Conservation (phyloP, 2,888 invertebrate species). For the Branchipolynoe longqiensis region DNA sequence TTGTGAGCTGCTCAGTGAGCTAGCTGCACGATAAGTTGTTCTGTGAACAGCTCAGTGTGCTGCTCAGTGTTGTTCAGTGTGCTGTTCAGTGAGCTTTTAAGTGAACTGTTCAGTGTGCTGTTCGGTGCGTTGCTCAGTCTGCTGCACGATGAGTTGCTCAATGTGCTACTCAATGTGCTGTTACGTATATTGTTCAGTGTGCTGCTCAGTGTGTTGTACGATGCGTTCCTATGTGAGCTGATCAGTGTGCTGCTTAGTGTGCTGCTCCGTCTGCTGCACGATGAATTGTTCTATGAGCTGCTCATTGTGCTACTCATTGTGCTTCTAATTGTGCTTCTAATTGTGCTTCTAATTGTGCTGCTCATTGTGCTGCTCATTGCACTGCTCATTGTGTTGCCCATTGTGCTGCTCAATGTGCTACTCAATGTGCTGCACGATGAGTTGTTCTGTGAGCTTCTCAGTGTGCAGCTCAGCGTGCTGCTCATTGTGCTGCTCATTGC, state of each 20-base stretch:
- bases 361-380: too few species aligned
- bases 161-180: not conserved
- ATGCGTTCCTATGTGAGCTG: not conserved
- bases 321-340: too few species aligned
- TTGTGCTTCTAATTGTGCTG: too few species aligned
- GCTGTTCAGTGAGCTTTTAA: not conserved
- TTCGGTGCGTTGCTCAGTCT: not conserved
- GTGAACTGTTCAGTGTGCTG: not conserved
- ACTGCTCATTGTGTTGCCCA: too few species aligned
- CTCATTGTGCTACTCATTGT: not conserved
- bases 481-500: too few species aligned
- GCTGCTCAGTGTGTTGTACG: not conserved
- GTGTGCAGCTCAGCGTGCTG: too few species aligned
- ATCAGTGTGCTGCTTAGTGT: not conserved
- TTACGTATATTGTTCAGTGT: not conserved
- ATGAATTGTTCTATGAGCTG: not conserved
- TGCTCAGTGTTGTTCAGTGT: not conserved
- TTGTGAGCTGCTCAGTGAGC: not conserved
- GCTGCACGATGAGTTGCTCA: not conserved
- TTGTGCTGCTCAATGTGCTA: too few species aligned
- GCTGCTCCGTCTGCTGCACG: not conserved
- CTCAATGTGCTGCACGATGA: too few species aligned
- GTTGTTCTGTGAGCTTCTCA: not conserved
- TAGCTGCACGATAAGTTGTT: not conserved
- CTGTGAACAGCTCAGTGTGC: not conserved